Evolutionary conservation across 2,888 invertebrate species (phyloP).

Genomic region (Catotricha subobsoleta): DNA sequence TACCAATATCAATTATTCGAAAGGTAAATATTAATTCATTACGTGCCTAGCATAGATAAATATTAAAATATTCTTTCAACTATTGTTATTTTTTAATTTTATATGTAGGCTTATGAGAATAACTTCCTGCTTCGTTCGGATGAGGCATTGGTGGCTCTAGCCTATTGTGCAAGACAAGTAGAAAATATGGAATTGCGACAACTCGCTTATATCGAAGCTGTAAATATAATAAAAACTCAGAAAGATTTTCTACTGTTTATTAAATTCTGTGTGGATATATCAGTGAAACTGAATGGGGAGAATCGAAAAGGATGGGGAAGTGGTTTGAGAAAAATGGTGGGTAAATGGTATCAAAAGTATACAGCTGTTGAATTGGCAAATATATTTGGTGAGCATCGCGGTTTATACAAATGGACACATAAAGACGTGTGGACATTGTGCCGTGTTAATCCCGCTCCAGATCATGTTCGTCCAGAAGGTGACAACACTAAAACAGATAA

Average conservation of each 20-base stretch:
- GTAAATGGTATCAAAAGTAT: neutral
- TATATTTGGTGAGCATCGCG: conserved; percentile 3
- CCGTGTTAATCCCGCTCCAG: neutral
- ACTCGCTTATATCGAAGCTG: neutral
- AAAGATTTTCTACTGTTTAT: conserved; percentile 1
- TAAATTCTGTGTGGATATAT: neutral
- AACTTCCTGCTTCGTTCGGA: neutral
- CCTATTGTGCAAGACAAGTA: neutral
- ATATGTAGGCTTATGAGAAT: neutral
- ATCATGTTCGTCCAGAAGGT: neutral
- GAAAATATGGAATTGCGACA: neutral
- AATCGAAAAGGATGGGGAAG: neutral
- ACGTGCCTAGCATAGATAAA: neutral
- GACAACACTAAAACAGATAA: neutral
- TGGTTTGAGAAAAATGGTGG: neutral
- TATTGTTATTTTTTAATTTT: neutral
- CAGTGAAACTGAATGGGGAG: neutral
- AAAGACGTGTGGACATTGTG: neutral
- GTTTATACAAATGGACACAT: neutral
- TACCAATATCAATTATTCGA: neutral
- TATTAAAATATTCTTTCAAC: neutral
- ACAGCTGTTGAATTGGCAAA: neutral
- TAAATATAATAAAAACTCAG: neutral
- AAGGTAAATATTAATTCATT: neutral
- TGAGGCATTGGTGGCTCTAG: neutral